Evolutionary conservation across 2,888 invertebrate species (phyloP).

Genomic region (Steinernema scapterisci): DNA sequence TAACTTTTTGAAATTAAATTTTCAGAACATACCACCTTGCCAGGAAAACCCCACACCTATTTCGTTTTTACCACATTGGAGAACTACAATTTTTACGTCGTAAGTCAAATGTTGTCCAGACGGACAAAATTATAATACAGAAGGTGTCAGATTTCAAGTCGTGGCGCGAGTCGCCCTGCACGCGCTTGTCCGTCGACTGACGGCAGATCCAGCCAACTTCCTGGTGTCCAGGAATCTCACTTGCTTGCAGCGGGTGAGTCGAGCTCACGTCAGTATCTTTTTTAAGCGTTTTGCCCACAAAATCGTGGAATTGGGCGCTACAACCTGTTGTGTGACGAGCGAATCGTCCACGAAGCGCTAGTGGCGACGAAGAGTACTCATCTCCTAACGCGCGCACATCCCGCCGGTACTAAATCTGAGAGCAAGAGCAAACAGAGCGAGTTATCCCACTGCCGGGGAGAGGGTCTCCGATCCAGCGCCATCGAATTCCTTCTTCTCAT

Average conservation of each 20-base stretch:
- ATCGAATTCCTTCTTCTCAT: constrained; percentile 5
- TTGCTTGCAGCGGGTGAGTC: too few relatives aligned
- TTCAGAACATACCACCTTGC: too few relatives aligned
- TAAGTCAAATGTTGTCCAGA: not conserved
- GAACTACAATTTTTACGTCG: not conserved
- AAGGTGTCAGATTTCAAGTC: not conserved
- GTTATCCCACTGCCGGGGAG: not conserved
- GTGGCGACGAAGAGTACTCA: constrained; percentile 12
- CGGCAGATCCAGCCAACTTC: not conserved
- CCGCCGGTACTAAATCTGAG: constrained; percentile 27
- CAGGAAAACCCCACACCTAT: too few relatives aligned
- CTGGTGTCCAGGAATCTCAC: not conserved
- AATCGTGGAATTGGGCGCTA: not conserved
- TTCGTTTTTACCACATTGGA: not conserved
- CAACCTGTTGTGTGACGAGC: constrained; percentile 5
- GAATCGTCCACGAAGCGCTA: not conserved
- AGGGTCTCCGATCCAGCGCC: not conserved
- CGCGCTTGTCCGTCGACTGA: not conserved
- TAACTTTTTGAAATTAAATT: too few relatives aligned
- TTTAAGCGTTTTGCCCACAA: not conserved
- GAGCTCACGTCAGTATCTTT: not conserved
- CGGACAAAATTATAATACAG: not conserved
- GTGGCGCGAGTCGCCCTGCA: not conserved
- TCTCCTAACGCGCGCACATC: constrained; percentile 27
- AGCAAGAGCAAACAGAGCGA: constrained; percentile 22